Base-by-base conservation (phyloP, 1,140 invertebrate genomes). In the Drosophila seguyi region DNA sequence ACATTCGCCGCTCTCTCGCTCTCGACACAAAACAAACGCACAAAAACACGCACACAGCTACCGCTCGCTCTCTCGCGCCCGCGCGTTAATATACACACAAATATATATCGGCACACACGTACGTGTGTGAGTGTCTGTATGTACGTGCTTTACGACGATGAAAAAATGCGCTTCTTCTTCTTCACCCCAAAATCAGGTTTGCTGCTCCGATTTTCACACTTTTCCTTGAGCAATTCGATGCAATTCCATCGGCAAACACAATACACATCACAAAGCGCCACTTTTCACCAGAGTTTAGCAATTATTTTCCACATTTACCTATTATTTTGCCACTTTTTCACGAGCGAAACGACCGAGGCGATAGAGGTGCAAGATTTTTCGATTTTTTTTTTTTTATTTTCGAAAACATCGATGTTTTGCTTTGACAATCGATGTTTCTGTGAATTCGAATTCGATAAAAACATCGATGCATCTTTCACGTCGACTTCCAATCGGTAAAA, bases 151-250 rank as follows among this genome's bases (percentile, higher is more conserved):
- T 88, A 84, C 84, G 85, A 87, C 73, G 76, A 84, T 80, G 85
- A 72, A 87, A 84, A 78, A 87, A 90, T 84, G 84, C 72, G 52
- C 84, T 83, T 68, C 85, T 79, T 87, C 76, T 90, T 87, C 68
- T 78, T 78, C 18, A 11, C 31, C 31, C 52, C 53, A 42, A 82
- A 87, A 87, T 87, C 84, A 84, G 84, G 85, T 87, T 87, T 87
- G 61, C 73, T 57, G 57, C 79, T 22, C 56, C 55, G 34, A 52
- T 80, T 78, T 88, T 65, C 22, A 68, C 73, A 68, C 69, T 81
- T 87, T 67, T 47, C 29, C 22, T 72, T 65, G 20, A 13, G 14
- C 53, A 58, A 57, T 63, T 69, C 29, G 25, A 77, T 81, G 39
- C 34, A 61, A 60, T 65, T 68, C 57, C 18, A 84, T 44, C 20